Base-by-base conservation (phyloP, 2,888 invertebrate genomes). In the Zele albiditarsus region DNA sequence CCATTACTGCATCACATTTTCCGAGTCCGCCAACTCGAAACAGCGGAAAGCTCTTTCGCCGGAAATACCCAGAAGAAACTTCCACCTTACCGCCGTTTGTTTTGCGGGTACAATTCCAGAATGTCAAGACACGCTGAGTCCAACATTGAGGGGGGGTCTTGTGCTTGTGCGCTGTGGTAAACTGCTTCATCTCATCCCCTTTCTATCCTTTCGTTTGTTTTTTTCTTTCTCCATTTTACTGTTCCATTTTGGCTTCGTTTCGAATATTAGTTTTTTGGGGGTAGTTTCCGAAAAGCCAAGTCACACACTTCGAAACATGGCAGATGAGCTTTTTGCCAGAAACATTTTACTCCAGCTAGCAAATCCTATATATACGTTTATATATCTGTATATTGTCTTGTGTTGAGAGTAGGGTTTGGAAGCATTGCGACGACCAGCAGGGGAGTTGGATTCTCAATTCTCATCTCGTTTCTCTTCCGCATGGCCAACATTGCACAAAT, bases 291-390 rank as follows among this genome's bases (percentile, higher is more conserved):
- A 58, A 58, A 58, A 58, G 23, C 57, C 12, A 12, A 25, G 23
- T 25, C 23, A 58, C 57, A 58, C 57, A 25, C 57, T 23, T 27
- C 25, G 23, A 12, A 20, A 58, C 57, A 58, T 58, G 23, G 25
- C 57, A 58, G 57, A 58, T 58, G 57, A 58, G 57, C 57, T 60
- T 60, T 60, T 60, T 53, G 53, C 20, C 2, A 23, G 16, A 12
- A 46, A 16, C 14, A n/a, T 46, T 46, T 46, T 46, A 4, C 10
- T 8, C 12, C 10, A 38, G 38, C 38, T 38, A 12, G 38, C 12
- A 12, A 6, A 38, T 12, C 8, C 12, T 6, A n/a, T 31, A 31
- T 53, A 16, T 53, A 20, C 23, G 53, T 53, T 23, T 53, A 8
- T 53, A n/a, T 23, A 20, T 20, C n/a, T n/a, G n/a, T n/a, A 12